Percentiles rank a stretch among this genome's conserved stretches.
These are phyloP conservation scores for Pelosia muscerda DNA, from an alignment of 2,888 invertebrate genomes.

Conservation along the genomic window DNA sequence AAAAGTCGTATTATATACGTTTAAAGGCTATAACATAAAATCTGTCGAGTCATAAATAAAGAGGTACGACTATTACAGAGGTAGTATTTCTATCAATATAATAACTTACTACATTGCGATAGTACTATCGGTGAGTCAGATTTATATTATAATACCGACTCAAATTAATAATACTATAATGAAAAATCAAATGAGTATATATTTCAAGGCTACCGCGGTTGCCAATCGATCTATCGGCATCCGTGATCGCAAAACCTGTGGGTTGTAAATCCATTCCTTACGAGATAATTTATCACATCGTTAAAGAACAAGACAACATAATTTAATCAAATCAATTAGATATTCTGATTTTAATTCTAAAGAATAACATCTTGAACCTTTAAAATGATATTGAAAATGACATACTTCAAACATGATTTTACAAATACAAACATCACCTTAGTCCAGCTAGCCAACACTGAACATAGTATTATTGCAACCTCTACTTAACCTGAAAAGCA, in stretches of 20 bases:
- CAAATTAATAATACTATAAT: not conserved
- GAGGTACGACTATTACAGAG: not conserved
- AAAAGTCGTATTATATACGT: no score
- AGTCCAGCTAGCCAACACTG: not conserved
- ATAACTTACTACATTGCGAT: not conserved
- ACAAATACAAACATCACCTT: not conserved
- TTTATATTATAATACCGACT: not conserved
- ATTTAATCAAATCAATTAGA: not conserved
- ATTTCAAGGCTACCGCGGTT: slow-evolving; percentile 41
- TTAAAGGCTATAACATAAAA: not conserved
- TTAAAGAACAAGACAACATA: slow-evolving; percentile 13
- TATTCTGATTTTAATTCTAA: no score
- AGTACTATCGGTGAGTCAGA: not conserved
- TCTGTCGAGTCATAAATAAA: not conserved
- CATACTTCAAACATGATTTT: not conserved
- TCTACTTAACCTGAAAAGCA: slow-evolving; percentile 35
- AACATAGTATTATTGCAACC: not conserved
- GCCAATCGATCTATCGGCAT: slow-evolving; percentile 33
- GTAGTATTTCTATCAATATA: not conserved
- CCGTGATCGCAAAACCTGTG: slow-evolving; percentile 37
- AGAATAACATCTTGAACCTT: not conserved
- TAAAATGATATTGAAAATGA: not conserved
- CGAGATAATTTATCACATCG: slow-evolving; percentile 10
- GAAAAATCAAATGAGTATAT: slow-evolving; percentile 9
- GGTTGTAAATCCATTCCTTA: slow-evolving; percentile 16